Conservation (phyloP, 2,113 vertebrate genomes). For the Peucedramus taeniatus region DNA sequence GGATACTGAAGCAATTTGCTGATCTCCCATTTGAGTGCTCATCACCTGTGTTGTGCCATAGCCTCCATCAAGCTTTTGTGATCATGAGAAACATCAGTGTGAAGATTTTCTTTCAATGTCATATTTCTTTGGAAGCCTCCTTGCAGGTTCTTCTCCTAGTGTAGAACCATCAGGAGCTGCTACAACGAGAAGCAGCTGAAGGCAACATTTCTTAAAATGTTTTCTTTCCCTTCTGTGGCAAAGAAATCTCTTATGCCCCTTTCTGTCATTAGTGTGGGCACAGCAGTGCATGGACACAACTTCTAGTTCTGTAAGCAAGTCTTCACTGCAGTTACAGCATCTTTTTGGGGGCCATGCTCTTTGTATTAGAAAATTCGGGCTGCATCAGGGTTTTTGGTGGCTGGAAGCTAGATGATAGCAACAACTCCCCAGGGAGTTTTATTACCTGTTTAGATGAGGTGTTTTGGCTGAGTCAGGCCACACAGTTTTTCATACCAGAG, state of each 20-base stretch:
- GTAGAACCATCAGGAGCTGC: not conserved
- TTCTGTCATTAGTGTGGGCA: not conserved
- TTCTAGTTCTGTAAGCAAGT: not conserved
- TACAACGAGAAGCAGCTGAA: not conserved
- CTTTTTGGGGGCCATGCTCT: not conserved
- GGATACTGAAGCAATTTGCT: not conserved
- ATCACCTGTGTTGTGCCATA: not conserved
- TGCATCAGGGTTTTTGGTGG: not conserved
- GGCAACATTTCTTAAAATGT: not conserved
- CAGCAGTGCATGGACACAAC: not conserved
- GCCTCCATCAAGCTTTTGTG: fast-evolving
- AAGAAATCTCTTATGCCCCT: not conserved
- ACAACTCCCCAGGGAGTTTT: not conserved
- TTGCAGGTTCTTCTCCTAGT: not conserved
- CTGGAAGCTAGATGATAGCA: not conserved
- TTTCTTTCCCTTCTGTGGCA: not conserved
- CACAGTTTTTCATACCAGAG: not conserved
- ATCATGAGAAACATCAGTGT: not conserved
- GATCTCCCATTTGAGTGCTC: not conserved
- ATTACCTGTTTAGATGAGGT: not conserved
- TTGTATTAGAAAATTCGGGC: not conserved
- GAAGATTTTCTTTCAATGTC: not conserved
- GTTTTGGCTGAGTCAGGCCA: not conserved
- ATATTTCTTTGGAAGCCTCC: not conserved
- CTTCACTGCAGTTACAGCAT: not conserved